phyloP scores from a whole-genome alignment of 2,888 invertebrate genomes.

The Callinectes sapidus region DNA sequence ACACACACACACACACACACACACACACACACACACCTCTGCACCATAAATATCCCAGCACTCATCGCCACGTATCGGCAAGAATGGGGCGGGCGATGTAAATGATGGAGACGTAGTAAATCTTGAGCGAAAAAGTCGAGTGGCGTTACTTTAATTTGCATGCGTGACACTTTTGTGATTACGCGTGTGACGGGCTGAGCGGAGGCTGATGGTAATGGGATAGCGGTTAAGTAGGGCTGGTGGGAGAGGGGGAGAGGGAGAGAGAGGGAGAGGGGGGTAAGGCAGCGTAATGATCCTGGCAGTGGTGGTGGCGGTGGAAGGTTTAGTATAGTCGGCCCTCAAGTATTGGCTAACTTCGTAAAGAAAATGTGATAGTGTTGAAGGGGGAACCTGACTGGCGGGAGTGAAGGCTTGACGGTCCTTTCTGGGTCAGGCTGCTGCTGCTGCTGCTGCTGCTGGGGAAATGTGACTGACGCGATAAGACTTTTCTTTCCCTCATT shows the following conservation, averaged over 20 bases:
- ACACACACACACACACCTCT: no score
- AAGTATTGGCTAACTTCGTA: not conserved
- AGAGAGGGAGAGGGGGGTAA: not conserved
- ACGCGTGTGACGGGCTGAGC: not conserved
- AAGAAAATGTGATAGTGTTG: not conserved
- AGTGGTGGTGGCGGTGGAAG: not conserved
- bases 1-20: no score
- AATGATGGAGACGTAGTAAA: not conserved
- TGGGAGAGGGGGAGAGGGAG: not conserved
- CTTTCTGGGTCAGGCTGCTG: not conserved
- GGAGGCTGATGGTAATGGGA: constrained; percentile 8
- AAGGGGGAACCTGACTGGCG: not conserved
- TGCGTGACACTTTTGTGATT: constrained; percentile 11
- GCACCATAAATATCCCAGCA: not conserved
- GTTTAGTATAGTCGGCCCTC: not conserved
- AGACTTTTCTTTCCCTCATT: not conserved
- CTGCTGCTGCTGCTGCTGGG: no score
- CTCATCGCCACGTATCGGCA: not conserved
- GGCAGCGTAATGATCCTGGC: not conserved
- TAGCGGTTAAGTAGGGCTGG: not conserved
- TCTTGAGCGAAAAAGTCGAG: not conserved
- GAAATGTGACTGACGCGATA: not conserved
- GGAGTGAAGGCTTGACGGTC: not conserved
- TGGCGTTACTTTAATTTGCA: not conserved
- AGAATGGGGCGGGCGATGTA: not conserved